Evolutionary conservation across 2,888 invertebrate genomes (phyloP), one percentile per base, ranked within the genome.

Genomic region (Orthosia incerta): DNA sequence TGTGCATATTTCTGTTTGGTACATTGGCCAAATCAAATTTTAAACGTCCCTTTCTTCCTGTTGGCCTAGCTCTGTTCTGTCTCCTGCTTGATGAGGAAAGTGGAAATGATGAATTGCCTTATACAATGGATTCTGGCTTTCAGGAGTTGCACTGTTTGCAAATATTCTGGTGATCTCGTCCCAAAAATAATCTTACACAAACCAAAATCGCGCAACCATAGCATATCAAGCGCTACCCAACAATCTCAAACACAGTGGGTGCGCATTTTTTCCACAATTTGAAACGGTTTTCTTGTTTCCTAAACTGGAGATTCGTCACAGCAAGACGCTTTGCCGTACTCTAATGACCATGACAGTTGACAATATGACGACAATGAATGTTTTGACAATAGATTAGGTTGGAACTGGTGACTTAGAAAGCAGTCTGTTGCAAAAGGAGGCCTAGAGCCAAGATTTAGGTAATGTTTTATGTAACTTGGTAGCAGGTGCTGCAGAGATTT

Each of bases 301-400:
- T 79, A 86, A 87, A 84, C 75, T 51, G 18, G 39, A 53, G 63
- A 86, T 89, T 88, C 67, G 88, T 80, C 74, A 84, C 73, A 82
- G 71, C 62, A 3, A 74, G 61, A 23, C 76, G 71, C 82, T 85
- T 82, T 83, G 80, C 76, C 76, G 82, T 76, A 78, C 74, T 71
- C 11, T 71, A 80, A 80, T 48, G 70, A 55, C 80, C 81, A 66
- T 86, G 80, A 74, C 75, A 62, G 61, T 59, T 68, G 55, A 89
- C 85, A 86, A 87, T 83, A 75, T 79, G 74, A 68, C 66, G 80
- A 83, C 84, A 89, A 87, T 76, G 71, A 67, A 73, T 45, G 20
- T 55, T 13, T 13, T 64, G 78, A 81, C 83, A 87, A 84, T 71
- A 61, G 63, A 20, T 39, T 82, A 55, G n/a, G 20, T 51, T 68